phyloP scores from a whole-genome alignment of 1,140 invertebrate genomes.

The Zaprionus ornatus region DNA sequence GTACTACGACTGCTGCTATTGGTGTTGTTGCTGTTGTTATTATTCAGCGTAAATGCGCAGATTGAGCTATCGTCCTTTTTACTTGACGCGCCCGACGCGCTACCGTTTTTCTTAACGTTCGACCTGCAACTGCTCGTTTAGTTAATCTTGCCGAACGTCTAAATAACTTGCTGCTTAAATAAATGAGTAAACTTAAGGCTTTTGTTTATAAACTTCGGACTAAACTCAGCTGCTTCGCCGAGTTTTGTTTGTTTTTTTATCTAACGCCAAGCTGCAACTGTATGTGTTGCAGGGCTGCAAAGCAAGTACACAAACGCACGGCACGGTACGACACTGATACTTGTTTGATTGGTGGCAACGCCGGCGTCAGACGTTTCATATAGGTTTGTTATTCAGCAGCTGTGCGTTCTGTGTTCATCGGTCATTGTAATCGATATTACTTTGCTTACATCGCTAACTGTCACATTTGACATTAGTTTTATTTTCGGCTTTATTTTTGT shows the following conservation, averaged over 20 bases:
- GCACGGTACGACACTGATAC: background rate
- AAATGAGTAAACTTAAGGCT: slow-evolving; percentile 13
- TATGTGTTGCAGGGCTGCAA: slow-evolving; percentile 36
- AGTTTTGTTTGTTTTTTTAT: slow-evolving; percentile 38
- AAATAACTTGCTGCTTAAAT: background rate
- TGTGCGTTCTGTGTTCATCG: background rate
- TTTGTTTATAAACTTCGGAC: slow-evolving; percentile 45
- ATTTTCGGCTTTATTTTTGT: slow-evolving; percentile 50
- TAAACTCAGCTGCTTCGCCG: slow-evolving; percentile 36
- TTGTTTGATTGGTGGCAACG: slow-evolving; percentile 28
- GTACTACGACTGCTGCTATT: background rate
- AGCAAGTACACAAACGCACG: slow-evolving; percentile 1
- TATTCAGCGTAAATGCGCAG: slow-evolving; percentile 48
- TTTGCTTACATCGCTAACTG: slow-evolving; percentile 33
- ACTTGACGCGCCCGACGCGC: slow-evolving; percentile 15
- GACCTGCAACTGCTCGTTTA: background rate
- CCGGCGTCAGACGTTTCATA: background rate
- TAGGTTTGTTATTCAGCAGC: background rate
- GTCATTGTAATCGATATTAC: background rate
- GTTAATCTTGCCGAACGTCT: background rate
- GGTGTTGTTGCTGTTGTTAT: slow-evolving; percentile 13
- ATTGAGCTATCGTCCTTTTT: slow-evolving; percentile 35
- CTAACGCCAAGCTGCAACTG: slow-evolving; percentile 23
- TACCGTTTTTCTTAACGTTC: background rate
- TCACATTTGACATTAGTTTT: slow-evolving; percentile 48